phyloP scores from a whole-genome alignment of 2,888 invertebrate species.

The Stramonita haemastoma region DNA sequence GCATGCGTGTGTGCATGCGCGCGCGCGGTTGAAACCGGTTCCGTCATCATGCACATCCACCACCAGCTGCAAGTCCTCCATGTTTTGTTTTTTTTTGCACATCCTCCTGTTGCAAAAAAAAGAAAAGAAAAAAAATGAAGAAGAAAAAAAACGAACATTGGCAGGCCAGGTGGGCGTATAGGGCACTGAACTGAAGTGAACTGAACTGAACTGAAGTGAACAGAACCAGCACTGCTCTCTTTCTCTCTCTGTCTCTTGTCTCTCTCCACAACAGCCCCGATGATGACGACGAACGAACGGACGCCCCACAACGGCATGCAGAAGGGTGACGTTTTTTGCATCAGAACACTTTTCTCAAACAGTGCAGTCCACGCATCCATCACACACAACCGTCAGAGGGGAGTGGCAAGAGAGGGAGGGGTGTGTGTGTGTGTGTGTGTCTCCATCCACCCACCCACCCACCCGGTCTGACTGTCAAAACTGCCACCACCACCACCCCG shows the following conservation, averaged over 20 bases:
- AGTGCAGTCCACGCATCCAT: not conserved
- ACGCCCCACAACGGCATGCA: no score
- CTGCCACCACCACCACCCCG: conserved; percentile 14
- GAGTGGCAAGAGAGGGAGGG: not conserved
- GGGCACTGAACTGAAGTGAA: not conserved
- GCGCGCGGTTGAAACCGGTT: not conserved
- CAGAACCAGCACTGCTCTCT: no score
- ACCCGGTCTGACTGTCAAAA: not conserved
- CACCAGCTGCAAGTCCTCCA: not conserved
- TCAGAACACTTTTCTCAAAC: no score
- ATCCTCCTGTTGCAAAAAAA: not conserved
- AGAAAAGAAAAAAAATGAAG: no score
- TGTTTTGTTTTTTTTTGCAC: conserved; percentile 8
- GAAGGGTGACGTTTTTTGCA: no score
- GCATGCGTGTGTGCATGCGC: not conserved
- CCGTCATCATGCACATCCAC: conserved; percentile 1
- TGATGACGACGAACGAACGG: not conserved
- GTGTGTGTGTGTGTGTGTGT: no score
- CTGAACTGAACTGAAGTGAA: no score
- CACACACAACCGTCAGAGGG: not conserved
- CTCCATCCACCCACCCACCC: no score
- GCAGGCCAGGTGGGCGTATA: not conserved
- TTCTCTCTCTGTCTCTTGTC: no score
- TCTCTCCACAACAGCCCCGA: not conserved
- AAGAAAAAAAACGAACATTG: no score